Evolutionary conservation across 2,113 vertebrate genomes (phyloP), one percentile per base, ranked within the genome.

Genomic region (Oceanodroma tethys): DNA sequence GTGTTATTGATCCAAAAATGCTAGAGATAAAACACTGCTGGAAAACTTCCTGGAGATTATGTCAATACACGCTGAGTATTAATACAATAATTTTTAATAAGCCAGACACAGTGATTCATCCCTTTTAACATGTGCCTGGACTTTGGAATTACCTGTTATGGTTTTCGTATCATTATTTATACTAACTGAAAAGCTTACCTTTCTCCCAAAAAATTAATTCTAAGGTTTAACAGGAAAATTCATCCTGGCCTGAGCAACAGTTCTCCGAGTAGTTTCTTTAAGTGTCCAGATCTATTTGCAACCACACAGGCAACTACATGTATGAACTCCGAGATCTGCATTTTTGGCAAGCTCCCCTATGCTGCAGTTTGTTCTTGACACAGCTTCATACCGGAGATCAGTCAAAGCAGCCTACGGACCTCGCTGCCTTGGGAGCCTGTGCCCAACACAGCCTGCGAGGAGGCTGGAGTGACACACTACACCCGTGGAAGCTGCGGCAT

Each of bases 41-140:
- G 84, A 93, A 93, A 93, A 85, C 62, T 88, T 94, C 90, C 90
- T 76, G 56, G 70, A 92, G 81, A 85, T 93, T 94, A 82, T 91
- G 74, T 93, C 93, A 95, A 86, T 92, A 88, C 50, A 65, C 2
- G 7, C 43, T 58, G 62, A 78, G 59, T 78, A 94, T 81, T 94
- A 93, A 88, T 48, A 74, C 52, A 92, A 83, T 59, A 4, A 56
- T 65, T 95, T 95, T 93, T 56, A 82, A 86, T 70, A 53, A 86
- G 42, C 15, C 27, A 80, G 78, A 71, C 55, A 76, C 36, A 70
- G 53, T 55, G 82, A 96, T 73, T 95, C 76, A 93, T 56, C 67
- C 36, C 4, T 81, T 75, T 72, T 62, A 93, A 72, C 45, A 55
- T 3, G 2, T 66, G 80, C 58, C 17, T 88, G 55, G 43, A 81